Percentiles rank a stretch among this genome's conserved stretches.
phyloP scores from a whole-genome alignment of 2,113 vertebrate species.

The Oncorhynchus masou region DNA sequence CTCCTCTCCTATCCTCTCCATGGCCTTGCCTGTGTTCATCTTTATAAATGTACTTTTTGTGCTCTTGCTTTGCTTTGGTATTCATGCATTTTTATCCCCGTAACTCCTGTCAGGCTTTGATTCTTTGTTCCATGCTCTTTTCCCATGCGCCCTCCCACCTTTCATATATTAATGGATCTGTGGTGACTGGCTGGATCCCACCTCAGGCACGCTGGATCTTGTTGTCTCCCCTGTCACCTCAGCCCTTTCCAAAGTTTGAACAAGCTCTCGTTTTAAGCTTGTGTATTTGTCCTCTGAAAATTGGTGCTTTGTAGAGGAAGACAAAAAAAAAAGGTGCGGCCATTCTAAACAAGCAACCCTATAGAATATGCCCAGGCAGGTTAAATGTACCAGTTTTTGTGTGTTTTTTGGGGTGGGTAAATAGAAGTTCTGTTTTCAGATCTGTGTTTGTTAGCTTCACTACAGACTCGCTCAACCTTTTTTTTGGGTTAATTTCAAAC shows the following conservation, averaged over 20 bases:
- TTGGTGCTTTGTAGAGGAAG: not conserved
- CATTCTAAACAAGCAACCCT: too few relatives aligned
- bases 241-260: not conserved
- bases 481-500: too few relatives aligned
- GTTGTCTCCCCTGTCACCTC: constrained; percentile 12
- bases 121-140: constrained; percentile 37
- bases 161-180: constrained; percentile 17
- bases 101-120: constrained; percentile 33
- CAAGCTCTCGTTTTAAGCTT: constrained; percentile 8
- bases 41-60: constrained; percentile 18
- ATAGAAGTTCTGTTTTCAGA: not conserved
- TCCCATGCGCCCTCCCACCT: constrained; percentile 26
- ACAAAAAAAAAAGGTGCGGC: too few relatives aligned
- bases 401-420: not conserved
- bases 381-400: not conserved
- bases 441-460: not conserved
- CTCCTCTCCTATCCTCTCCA: not conserved
- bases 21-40: not conserved
- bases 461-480: not conserved
- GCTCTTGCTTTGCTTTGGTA: constrained; percentile 28
- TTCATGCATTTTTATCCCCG: constrained; percentile 7
- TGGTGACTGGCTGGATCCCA: constrained; percentile 24
- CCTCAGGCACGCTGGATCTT: constrained; percentile 27
- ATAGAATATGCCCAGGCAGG: too few relatives aligned
- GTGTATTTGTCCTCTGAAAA: constrained; percentile 16